phyloP scores from a whole-genome alignment of 2,888 invertebrate genomes.

The Eilema griseolum region DNA sequence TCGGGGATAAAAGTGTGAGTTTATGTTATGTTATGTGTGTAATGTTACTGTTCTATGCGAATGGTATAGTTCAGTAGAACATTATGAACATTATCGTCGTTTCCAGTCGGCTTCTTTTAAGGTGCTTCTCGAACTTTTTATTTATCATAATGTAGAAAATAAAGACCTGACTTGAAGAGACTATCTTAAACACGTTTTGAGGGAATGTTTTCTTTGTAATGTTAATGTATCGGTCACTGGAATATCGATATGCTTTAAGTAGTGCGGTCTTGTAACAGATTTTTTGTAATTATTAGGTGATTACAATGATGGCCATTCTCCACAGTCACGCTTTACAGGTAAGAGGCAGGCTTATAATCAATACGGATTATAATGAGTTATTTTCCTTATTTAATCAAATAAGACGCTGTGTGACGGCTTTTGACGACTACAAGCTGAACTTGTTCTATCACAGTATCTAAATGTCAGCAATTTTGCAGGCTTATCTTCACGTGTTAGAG shows the following conservation, averaged over 20 bases:
- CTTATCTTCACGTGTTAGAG: too few species aligned
- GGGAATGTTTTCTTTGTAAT: background rate
- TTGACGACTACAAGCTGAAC: too few species aligned
- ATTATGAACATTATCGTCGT: background rate
- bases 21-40: too few species aligned
- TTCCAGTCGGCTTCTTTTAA: background rate
- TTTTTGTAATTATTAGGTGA: background rate
- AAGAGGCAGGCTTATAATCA: too few species aligned
- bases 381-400: too few species aligned
- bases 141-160: background rate
- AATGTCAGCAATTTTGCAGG: too few species aligned
- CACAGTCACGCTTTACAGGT: too few species aligned
- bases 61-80: background rate
- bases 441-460: too few species aligned
- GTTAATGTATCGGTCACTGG: background rate
- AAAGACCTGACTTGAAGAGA: background rate
- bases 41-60: background rate
- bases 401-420: too few species aligned
- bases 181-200: background rate
- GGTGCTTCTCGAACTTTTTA: conserved; percentile 1
- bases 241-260: background rate
- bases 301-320: too few species aligned
- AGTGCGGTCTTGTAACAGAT: background rate
- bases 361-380: too few species aligned
- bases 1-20: too few species aligned